Conservation (phyloP, 2,888 invertebrate genomes). For the Hemistola chrysoprasaria region DNA sequence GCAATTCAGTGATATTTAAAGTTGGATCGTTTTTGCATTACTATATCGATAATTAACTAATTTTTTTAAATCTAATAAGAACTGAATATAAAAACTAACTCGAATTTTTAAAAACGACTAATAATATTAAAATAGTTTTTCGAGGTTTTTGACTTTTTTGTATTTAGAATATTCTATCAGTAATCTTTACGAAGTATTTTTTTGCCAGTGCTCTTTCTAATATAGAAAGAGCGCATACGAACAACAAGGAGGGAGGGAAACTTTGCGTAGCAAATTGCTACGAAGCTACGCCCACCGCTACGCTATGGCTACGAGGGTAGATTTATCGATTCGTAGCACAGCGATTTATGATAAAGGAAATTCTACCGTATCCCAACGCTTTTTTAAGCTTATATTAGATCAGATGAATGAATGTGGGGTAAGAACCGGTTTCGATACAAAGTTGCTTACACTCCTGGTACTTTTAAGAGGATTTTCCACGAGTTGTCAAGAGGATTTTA, state of each 20-base stretch:
- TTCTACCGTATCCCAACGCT: background rate
- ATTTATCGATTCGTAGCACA: slow-evolving; percentile 50
- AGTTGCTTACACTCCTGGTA: slow-evolving; percentile 15
- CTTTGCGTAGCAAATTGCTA: background rate
- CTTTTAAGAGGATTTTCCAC: background rate
- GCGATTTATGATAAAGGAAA: slow-evolving; percentile 16
- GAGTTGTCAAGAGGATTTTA: slow-evolving; percentile 1
- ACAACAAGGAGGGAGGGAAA: slow-evolving; percentile 22
- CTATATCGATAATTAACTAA: too few relatives aligned
- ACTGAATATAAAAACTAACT: too few relatives aligned
- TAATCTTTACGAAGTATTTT: too few relatives aligned
- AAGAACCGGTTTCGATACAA: slow-evolving; percentile 1
- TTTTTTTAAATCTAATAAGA: too few relatives aligned
- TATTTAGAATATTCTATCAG: too few relatives aligned
- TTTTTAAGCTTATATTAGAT: slow-evolving; percentile 24
- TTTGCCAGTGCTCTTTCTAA: too few relatives aligned
- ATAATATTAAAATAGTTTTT: too few relatives aligned
- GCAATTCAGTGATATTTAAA: too few relatives aligned
- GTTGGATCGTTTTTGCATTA: too few relatives aligned
- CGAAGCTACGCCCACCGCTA: slow-evolving; percentile 50
- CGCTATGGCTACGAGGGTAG: slow-evolving; percentile 44
- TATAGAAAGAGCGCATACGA: slow-evolving; percentile 37
- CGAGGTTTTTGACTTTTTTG: too few relatives aligned
- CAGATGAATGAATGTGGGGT: slow-evolving; percentile 14
- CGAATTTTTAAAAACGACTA: too few relatives aligned